phyloP scores from a whole-genome alignment of 2,113 vertebrate species.

The Pipa parva region DNA sequence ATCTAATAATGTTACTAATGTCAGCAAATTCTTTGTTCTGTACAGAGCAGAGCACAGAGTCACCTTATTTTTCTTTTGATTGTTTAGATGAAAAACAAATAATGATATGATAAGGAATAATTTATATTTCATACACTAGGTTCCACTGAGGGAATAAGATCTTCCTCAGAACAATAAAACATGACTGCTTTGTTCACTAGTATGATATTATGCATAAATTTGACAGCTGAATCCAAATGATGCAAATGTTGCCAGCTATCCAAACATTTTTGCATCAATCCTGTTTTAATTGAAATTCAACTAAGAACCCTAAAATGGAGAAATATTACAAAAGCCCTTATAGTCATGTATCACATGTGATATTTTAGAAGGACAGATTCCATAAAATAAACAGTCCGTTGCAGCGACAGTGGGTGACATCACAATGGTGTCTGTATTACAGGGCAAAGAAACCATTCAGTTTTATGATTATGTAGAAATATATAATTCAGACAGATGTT shows the following conservation, averaged over 20 bases:
- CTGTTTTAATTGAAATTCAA: background rate
- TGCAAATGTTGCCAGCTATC: background rate
- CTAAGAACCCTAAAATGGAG: background rate
- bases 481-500: too few species aligned
- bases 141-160: background rate
- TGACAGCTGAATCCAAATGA: background rate
- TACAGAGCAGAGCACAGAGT: background rate
- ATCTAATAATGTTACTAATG: background rate
- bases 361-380: background rate
- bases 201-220: background rate
- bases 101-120: slow-evolving; percentile 7
- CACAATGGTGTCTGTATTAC: too few species aligned
- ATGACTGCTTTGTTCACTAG: background rate
- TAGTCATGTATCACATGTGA: background rate
- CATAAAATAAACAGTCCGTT: too few species aligned
- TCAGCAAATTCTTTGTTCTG: slow-evolving; percentile 8
- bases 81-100: slow-evolving; percentile 21
- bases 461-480: too few species aligned
- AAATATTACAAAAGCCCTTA: background rate
- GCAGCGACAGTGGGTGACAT: too few species aligned
- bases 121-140: background rate
- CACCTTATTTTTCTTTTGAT: background rate
- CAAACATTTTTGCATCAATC: background rate
- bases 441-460: too few species aligned
- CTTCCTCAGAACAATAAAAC: background rate